Conservation (phyloP, 2,888 invertebrate species). For the Ptilodon capucinus region DNA sequence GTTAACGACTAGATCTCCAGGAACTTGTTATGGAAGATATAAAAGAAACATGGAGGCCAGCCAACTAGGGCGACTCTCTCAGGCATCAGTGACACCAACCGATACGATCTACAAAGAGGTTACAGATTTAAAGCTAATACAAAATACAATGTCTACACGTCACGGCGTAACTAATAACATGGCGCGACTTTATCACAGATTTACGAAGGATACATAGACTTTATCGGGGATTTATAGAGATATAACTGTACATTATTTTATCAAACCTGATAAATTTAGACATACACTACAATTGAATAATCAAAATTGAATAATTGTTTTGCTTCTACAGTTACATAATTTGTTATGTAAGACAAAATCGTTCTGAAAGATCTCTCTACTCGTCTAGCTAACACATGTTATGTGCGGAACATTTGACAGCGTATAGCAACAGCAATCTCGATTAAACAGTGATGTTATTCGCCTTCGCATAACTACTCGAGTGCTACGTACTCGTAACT, state of each 20-base stretch:
- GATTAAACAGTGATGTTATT: conserved; percentile 23
- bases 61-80: conserved; percentile 48
- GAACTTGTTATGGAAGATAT: conserved; percentile 26
- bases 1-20: conserved; percentile 17
- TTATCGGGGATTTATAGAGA: conserved; percentile 2
- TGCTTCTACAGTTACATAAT: conserved; percentile 15
- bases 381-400: background rate
- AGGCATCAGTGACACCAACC: conserved; percentile 20
- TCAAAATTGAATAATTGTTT: conserved; percentile 9
- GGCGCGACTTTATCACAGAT: background rate
- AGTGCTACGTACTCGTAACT: conserved; percentile 22
- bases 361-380: conserved; percentile 3
- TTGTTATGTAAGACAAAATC: conserved; percentile 6
- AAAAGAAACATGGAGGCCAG: conserved; percentile 43
- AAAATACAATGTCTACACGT: conserved; percentile 1
- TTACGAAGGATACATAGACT: background rate
- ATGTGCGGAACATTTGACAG: background rate
- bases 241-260: background rate
- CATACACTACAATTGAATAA: background rate
- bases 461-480: conserved; percentile 22
- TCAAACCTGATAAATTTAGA: conserved; percentile 3
- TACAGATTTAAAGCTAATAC: conserved; percentile 10
- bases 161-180: background rate
- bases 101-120: conserved; percentile 16
- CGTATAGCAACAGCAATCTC: conserved; percentile 25